Conservation (phyloP, 2,888 invertebrate genomes). For the Aleiodes testaceus region DNA sequence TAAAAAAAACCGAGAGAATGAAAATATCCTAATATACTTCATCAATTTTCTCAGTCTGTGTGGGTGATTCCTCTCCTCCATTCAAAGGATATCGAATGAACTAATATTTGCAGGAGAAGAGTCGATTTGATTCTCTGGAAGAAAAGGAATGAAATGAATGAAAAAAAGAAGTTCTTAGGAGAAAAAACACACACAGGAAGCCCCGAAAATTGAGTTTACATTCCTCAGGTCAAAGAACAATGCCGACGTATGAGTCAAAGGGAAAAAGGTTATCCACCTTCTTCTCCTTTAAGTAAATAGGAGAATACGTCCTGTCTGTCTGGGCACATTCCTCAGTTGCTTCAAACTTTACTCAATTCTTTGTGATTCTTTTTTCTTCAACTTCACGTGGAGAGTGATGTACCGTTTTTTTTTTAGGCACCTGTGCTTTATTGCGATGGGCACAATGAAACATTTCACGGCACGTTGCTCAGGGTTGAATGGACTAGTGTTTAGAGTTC, state of each 20-base stretch:
- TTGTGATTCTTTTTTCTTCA: neutral
- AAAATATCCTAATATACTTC: no score
- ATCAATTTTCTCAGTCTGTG: neutral
- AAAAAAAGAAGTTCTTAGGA: no score
- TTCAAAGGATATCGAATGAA: constrained; percentile 25
- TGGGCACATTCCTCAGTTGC: constrained; percentile 8
- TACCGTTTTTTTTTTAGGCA: constrained; percentile 31
- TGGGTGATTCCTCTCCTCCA: constrained; percentile 1
- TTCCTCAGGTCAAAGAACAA: constrained; percentile 35
- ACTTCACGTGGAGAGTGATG: neutral
- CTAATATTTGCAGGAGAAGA: constrained; percentile 39
- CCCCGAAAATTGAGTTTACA: constrained; percentile 60
- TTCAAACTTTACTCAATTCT: neutral
- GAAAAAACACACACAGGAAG: constrained; percentile 57
- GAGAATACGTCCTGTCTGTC: neutral
- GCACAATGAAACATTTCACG: constrained; percentile 38
- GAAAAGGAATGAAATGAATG: no score
- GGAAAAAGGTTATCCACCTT: constrained; percentile 16
- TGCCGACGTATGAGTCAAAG: neutral
- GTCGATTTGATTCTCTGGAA: neutral
- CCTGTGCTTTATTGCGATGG: constrained; percentile 20
- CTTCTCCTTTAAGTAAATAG: constrained; percentile 1
- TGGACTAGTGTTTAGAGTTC: constrained; percentile 28
- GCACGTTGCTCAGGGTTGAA: constrained; percentile 39
- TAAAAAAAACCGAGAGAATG: no score